These are phyloP conservation scores for Escarpia spicata DNA, from an alignment of 2,888 invertebrate genomes.

Conservation along the genomic window DNA sequence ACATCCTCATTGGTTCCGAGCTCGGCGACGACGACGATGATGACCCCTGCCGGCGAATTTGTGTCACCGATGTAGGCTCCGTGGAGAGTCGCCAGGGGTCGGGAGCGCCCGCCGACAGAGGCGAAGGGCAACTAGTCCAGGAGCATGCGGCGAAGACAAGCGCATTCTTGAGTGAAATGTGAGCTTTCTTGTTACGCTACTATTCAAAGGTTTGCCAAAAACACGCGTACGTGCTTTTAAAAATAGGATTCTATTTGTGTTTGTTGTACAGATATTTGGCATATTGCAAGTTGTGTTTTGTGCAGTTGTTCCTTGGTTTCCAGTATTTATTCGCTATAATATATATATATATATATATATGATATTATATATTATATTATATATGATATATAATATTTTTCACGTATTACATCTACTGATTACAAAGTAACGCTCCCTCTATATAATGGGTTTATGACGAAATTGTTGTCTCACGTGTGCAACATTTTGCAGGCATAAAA, in stretches of 20 bases:
- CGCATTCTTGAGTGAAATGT: neutral
- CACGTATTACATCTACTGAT: too few relatives aligned
- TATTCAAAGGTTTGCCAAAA: neutral
- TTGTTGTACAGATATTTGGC: too few relatives aligned
- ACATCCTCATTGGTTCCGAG: conserved; percentile 3
- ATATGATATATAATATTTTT: too few relatives aligned
- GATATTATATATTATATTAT: too few relatives aligned
- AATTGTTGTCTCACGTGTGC: neutral
- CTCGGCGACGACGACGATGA: neutral
- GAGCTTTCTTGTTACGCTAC: neutral
- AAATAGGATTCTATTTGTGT: too few relatives aligned
- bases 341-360: too few relatives aligned
- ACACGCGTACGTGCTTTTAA: too few relatives aligned
- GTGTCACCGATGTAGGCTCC: neutral
- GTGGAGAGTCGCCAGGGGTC: neutral
- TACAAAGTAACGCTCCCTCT: too few relatives aligned
- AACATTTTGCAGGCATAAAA: neutral
- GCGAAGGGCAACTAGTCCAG: neutral
- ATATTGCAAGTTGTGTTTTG: too few relatives aligned
- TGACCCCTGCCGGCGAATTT: neutral
- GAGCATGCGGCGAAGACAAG: neutral
- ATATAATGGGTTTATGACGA: too few relatives aligned
- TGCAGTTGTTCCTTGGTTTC: too few relatives aligned
- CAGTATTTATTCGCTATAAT: too few relatives aligned
- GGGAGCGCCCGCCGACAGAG: neutral